Evolutionary conservation across 2,888 invertebrate genomes (phyloP), one percentile per base, ranked within the genome.

Genomic region (Tenthredo amoena): DNA sequence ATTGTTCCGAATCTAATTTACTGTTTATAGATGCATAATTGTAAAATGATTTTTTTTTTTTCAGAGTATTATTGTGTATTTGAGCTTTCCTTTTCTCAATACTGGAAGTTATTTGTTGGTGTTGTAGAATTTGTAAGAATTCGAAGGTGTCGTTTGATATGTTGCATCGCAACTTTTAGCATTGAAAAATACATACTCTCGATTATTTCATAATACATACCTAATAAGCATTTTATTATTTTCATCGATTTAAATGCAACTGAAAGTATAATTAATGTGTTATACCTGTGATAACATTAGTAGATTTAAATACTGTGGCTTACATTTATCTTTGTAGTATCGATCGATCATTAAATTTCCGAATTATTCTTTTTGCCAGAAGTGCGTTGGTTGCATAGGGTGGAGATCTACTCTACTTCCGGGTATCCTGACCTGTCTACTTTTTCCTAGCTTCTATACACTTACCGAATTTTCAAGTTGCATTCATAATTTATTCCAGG

Each of bases 251-350:
- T 12, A 21, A 62, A 62, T 62, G 62, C 62, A 26, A 62, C 62
- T 62, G 10, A 26, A 62, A 62, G 62, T 62, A 62, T 26, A 62
- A 62, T 26, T 12, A 12, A 62, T 62, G 62, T 26, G 62, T 62
- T 26, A 9, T 62, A 62, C 62, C 26, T 62, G 10, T 62, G 2
- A 62, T 21, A 62, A 21, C 12, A 62, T 62, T 21, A 62, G 62
- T 62, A 62, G 62, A 62, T 62, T 62, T 12, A 62, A 26, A 62
- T 62, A 62, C 26, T 62, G 10, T 62, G 62, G 62, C 62, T 62
- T 26, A 62, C 12, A 62, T 62, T 62, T 62, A 26, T 62, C 9
- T 62, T 62, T 62, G 26, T 62, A 62, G 21, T 62, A 10, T 62
- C 62, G 21, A 62, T 62, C 62, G 62, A 62, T 62, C 62, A 62